Percentiles rank a stretch among this genome's conserved stretches.
Conservation (phyloP, 2,113 vertebrate genomes). For the Tyto alba region DNA sequence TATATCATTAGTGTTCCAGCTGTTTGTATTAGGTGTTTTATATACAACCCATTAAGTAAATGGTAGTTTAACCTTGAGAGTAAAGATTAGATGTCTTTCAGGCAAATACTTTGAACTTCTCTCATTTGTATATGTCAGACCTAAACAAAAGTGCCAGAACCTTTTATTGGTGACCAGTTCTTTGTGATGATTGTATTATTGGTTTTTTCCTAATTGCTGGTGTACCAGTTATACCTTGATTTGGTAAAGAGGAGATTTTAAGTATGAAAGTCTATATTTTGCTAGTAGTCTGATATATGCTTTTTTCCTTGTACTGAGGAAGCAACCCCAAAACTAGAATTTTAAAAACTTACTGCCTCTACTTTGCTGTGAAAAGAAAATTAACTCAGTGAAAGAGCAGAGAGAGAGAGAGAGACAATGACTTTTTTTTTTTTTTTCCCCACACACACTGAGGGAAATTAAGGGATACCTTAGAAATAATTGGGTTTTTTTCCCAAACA, state of each 20-base stretch:
- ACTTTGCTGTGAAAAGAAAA: neutral
- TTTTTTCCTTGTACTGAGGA: neutral
- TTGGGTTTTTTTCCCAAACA: rapidly evolving
- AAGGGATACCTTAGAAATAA: neutral
- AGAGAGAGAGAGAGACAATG: rapidly evolving
- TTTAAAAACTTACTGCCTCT: neutral
- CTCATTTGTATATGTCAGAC: neutral
- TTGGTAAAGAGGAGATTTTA: neutral
- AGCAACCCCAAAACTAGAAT: neutral
- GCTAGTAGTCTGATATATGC: neutral
- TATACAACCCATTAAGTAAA: neutral
- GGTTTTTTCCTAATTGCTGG: neutral
- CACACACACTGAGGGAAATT: neutral
- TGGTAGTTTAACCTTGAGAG: neutral
- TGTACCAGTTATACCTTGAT: neutral
- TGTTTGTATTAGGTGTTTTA: neutral
- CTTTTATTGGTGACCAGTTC: neutral
- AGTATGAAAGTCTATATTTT: neutral
- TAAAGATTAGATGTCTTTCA: neutral
- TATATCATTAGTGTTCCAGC: neutral
- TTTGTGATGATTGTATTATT: neutral
- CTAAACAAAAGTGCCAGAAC: neutral
- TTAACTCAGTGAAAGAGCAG: neutral
- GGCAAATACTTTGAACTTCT: neutral
- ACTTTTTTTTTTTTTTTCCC: no score